A percentile compares a stretch with the other conserved stretches of the same genome.
These are phyloP conservation scores for Lysiphlebus fabarum DNA, from an alignment of 1,140 invertebrate species.

Conservation along the genomic window DNA sequence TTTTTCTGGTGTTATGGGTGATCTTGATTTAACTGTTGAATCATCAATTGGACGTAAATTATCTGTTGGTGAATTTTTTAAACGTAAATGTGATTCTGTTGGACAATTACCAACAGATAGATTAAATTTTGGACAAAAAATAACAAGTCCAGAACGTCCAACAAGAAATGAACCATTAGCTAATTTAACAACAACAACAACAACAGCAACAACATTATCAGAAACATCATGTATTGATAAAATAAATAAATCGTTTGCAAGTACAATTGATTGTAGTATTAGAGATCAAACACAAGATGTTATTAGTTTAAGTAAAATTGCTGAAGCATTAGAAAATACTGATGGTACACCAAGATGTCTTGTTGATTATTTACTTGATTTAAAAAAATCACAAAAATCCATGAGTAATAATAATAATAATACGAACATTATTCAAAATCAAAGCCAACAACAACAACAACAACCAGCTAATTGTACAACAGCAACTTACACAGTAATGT, in stretches of 20 bases:
- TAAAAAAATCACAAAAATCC: constrained; percentile 38
- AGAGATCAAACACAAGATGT: constrained; percentile 19
- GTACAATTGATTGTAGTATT: constrained; percentile 8
- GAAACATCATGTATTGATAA: not conserved
- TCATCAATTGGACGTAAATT: constrained; percentile 37
- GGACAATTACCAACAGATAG: constrained; percentile 33
- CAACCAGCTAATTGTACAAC: constrained; percentile 5
- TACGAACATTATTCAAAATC: constrained; percentile 2
- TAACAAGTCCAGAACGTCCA: constrained; percentile 36
- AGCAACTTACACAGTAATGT: constrained; percentile 31
- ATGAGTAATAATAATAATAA: not conserved
- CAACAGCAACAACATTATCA: not conserved
- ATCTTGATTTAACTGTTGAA: constrained; percentile 40
- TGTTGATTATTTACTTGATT: constrained; percentile 45
- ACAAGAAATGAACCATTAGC: constrained; percentile 31
- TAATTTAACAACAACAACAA: constrained; percentile 32
- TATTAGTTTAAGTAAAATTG: constrained; percentile 48
- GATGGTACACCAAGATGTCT: constrained; percentile 40
- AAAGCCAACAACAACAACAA: constrained; percentile 36
- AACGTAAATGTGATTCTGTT: constrained; percentile 39
- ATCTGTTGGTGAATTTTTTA: constrained; percentile 43
- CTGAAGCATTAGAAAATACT: constrained; percentile 38
- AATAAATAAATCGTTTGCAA: constrained; percentile 2
- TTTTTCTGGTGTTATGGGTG: constrained; percentile 47
- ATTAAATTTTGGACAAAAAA: constrained; percentile 38